phyloP scores from a whole-genome alignment of 2,113 vertebrate genomes.

The Thalassoma bifasciatum region DNA sequence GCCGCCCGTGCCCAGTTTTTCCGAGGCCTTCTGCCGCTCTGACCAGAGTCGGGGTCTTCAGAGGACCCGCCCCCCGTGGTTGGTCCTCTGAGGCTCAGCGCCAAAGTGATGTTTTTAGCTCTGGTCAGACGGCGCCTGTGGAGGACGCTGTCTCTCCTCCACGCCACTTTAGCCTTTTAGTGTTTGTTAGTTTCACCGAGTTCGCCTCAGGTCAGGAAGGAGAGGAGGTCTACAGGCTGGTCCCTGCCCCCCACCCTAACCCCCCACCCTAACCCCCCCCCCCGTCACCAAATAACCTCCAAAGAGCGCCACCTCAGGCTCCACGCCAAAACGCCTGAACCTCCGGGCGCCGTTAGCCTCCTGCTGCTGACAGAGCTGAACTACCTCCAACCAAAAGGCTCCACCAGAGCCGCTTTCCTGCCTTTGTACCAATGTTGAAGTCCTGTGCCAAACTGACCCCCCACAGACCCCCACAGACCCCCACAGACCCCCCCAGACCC shows the following conservation, averaged over 20 bases:
- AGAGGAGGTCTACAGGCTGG: slow-evolving; percentile 15
- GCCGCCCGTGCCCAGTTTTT: slow-evolving; percentile 14
- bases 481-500: too few relatives aligned
- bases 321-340: slow-evolving; percentile 35
- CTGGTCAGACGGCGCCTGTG: slow-evolving; percentile 40
- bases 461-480: background rate
- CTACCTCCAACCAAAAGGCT: slow-evolving; percentile 80
- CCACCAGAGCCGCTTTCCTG: slow-evolving; percentile 9
- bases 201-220: slow-evolving; percentile 37
- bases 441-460: slow-evolving; percentile 28
- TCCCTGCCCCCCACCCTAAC: background rate
- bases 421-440: slow-evolving; percentile 25
- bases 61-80: background rate
- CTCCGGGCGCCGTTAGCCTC: slow-evolving; percentile 57
- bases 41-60: slow-evolving; percentile 41
- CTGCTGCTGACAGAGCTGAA: slow-evolving; percentile 66
- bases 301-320: slow-evolving; percentile 80
- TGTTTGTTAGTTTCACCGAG: slow-evolving; percentile 31
- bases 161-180: slow-evolving; percentile 24
- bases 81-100: slow-evolving; percentile 20
- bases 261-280: too few relatives aligned
- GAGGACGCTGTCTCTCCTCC: slow-evolving; percentile 1
- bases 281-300: slow-evolving; percentile 47
- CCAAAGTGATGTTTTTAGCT: slow-evolving; percentile 59
- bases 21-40: slow-evolving; percentile 39